Evolutionary conservation across 1,140 invertebrate genomes (phyloP).

Genomic region (Chymomyza costata): DNA sequence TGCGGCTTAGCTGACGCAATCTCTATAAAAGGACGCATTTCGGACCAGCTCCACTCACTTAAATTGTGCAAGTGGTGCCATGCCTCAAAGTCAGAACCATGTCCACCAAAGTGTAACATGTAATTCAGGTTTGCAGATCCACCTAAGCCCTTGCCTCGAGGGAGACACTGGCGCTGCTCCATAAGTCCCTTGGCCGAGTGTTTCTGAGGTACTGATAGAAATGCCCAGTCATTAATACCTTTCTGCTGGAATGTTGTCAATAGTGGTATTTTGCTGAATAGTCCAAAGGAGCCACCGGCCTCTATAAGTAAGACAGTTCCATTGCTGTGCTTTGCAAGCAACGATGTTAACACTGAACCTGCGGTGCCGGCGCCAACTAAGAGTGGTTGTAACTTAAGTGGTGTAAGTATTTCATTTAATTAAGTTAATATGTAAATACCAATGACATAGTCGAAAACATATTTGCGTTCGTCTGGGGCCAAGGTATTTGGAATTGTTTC

Average conservation of each 20-base stretch:
- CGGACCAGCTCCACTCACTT: conserved; percentile 76
- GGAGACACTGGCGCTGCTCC: conserved; percentile 79
- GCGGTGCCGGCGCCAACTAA: conserved; percentile 88
- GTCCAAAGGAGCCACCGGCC: conserved; percentile 82
- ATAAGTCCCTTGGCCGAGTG: conserved; percentile 80
- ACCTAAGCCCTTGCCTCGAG: conserved; percentile 82
- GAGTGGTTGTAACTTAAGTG: neutral
- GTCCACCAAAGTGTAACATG: conserved; percentile 81
- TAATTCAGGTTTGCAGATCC: conserved; percentile 84
- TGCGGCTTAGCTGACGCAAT: conserved; percentile 33
- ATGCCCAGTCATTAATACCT: conserved; percentile 81
- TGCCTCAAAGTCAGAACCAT: conserved; percentile 78
- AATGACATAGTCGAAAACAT: conserved; percentile 65
- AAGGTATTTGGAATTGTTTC: conserved; percentile 51
- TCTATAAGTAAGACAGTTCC: conserved; percentile 82
- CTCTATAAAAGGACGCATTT: conserved; percentile 45
- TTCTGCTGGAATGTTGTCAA: conserved; percentile 81
- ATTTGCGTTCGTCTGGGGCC: conserved; percentile 20
- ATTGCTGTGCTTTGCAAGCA: conserved; percentile 79
- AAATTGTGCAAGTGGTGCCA: conserved; percentile 77
- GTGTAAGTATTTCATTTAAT: neutral
- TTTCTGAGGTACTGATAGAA: conserved; percentile 79
- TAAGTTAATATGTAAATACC: too few species aligned
- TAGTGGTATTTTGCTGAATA: conserved; percentile 79
- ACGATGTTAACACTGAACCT: conserved; percentile 85